Evolutionary conservation across 2,113 vertebrate genomes (phyloP).

Genomic region (Mastomys coucha): DNA sequence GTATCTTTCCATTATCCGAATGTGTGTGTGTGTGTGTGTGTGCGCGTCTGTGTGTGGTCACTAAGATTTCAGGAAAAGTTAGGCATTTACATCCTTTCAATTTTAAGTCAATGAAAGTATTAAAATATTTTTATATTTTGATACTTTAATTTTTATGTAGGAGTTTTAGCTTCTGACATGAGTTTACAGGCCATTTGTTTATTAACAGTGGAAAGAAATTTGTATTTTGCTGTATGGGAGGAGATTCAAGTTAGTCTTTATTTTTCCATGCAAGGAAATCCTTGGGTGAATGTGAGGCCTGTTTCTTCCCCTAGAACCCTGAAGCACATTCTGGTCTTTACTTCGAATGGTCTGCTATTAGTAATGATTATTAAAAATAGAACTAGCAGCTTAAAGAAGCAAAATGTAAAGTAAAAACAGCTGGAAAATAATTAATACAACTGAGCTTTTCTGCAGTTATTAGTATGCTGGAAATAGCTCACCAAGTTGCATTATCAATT

Average conservation of each 20-base stretch:
- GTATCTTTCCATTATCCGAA: not conserved
- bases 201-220: not conserved
- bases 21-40: not conserved
- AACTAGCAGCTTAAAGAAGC: not conserved
- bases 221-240: not conserved
- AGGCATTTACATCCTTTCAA: not conserved
- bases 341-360: slow-evolving; percentile 35
- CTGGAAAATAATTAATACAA: slow-evolving; percentile 54
- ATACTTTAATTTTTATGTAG: not conserved
- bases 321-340: not conserved
- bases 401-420: slow-evolving; percentile 35
- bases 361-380: slow-evolving; percentile 29
- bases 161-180: not conserved
- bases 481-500: slow-evolving; percentile 63
- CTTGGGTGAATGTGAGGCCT: not conserved
- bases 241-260: not conserved
- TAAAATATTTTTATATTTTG: not conserved
- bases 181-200: not conserved
- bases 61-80: no score
- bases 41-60: not conserved
- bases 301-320: not conserved
- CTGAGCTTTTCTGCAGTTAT: slow-evolving; percentile 47
- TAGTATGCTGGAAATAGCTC: slow-evolving; percentile 66
- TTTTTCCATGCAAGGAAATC: not conserved
- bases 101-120: slow-evolving; percentile 16